These are phyloP conservation scores for Brienomyrus brachyistius DNA, from an alignment of 2,113 vertebrate genomes.

Conservation along the genomic window DNA sequence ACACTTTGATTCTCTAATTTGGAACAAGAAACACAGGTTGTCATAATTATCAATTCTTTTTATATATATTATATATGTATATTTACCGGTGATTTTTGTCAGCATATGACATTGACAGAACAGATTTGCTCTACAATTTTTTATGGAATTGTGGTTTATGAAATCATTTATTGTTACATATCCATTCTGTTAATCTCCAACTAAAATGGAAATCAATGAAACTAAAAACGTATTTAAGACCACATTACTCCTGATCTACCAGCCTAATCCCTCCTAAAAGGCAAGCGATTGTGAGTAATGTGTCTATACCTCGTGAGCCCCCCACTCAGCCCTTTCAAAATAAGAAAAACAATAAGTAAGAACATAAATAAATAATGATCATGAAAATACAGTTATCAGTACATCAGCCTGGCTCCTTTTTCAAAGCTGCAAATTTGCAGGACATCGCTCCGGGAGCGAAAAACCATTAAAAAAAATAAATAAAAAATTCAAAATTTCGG, in stretches of 20 bases:
- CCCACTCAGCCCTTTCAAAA: conserved; percentile 11
- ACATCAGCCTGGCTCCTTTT: conserved; percentile 52
- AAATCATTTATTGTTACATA: conserved; percentile 51
- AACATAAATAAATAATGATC: conserved; percentile 49
- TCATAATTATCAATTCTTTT: conserved; percentile 59
- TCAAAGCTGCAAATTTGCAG: conserved; percentile 47
- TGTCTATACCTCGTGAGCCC: conserved; percentile 30
- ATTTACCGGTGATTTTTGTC: conserved; percentile 63
- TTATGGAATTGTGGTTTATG: conserved; percentile 63
- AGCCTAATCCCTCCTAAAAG: conserved; percentile 62
- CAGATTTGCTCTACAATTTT: conserved; percentile 71
- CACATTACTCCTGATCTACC: conserved; percentile 52
- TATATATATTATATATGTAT: conserved; percentile 59
- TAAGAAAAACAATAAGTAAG: conserved; percentile 37
- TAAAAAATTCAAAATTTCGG: not conserved
- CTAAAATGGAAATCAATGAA: conserved; percentile 48
- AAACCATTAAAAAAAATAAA: not conserved
- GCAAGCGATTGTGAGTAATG: conserved; percentile 50
- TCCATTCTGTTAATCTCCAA: conserved; percentile 52
- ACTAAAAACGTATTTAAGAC: conserved; percentile 40
- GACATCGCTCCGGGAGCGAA: conserved; percentile 39
- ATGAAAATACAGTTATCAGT: conserved; percentile 47
- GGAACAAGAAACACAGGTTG: conserved; percentile 46
- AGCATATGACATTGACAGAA: conserved; percentile 67
- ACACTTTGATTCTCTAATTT: conserved; percentile 46